Percentiles rank a stretch among this genome's conserved stretches.
Evolutionary conservation across 2,113 vertebrate genomes (phyloP).

Genomic region (Paramisgurnus dabryanus): DNA sequence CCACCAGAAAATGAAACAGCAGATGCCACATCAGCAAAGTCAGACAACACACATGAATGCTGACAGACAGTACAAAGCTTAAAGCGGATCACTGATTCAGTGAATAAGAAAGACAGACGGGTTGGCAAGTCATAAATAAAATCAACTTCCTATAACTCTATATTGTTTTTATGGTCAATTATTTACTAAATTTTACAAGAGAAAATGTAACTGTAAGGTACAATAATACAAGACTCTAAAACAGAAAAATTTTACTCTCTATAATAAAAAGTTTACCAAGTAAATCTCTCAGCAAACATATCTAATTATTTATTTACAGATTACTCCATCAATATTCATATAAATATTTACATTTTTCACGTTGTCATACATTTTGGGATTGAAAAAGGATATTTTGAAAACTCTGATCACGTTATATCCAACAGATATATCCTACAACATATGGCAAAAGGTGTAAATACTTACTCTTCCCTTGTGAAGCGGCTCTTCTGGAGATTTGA

Average conservation of each 20-base stretch:
- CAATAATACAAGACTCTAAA: too few species aligned
- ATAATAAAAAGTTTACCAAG: too few species aligned
- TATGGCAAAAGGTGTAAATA: background rate
- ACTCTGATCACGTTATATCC: too few species aligned
- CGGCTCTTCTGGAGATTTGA: conserved; percentile 44
- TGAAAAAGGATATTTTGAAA: too few species aligned
- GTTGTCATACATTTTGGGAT: too few species aligned
- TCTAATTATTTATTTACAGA: too few species aligned
- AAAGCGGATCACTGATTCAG: background rate
- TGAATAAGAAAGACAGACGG: background rate
- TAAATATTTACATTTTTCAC: too few species aligned
- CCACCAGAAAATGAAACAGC: conserved; percentile 22
- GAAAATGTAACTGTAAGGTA: too few species aligned
- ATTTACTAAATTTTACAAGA: background rate
- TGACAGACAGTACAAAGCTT: conserved; percentile 40
- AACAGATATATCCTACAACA: too few species aligned
- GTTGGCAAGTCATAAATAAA: background rate
- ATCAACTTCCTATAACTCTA: background rate
- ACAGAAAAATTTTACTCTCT: too few species aligned
- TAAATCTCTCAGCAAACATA: too few species aligned
- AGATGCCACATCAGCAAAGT: conserved; percentile 49
- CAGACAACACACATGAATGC: conserved; percentile 23
- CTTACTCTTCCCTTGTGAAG: conserved; percentile 54
- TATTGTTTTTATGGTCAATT: background rate
- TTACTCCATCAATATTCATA: too few species aligned